These are phyloP conservation scores for Grapholita molesta DNA, from an alignment of 1,140 invertebrate species.

Conservation along the genomic window DNA sequence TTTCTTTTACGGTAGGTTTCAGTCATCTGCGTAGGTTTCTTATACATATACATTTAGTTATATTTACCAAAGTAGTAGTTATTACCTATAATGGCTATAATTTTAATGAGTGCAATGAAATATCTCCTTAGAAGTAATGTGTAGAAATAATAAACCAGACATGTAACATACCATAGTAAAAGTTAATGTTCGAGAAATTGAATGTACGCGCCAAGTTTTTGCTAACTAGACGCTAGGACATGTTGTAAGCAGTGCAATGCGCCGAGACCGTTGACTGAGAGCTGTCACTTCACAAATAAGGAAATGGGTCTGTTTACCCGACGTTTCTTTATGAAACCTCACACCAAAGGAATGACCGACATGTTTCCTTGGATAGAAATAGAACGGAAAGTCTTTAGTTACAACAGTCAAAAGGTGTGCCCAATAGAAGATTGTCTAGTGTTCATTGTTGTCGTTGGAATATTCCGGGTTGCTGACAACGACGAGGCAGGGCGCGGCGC, in stretches of 20 bases:
- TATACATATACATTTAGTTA: no score
- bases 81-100: no score
- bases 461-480: background rate
- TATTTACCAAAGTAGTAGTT: no score
- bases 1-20: background rate
- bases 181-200: background rate
- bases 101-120: no score
- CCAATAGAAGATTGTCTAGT: constrained; percentile 11
- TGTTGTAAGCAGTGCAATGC: background rate
- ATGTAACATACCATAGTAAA: no score
- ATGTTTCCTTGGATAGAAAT: constrained; percentile 7
- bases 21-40: no score
- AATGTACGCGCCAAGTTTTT: background rate
- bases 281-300: constrained; percentile 31
- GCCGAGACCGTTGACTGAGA: constrained; percentile 17
- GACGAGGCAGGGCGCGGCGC: constrained; percentile 22
- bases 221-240: background rate
- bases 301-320: constrained; percentile 26
- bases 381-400: background rate
- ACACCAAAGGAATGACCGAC: constrained; percentile 30
- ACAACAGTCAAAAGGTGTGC: background rate
- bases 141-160: no score
- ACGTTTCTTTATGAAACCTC: constrained; percentile 21
- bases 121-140: no score
- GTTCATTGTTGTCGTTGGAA: background rate